Conservation (phyloP, 23 tunicate genomes). For the Halocynthia roretzi region DNA sequence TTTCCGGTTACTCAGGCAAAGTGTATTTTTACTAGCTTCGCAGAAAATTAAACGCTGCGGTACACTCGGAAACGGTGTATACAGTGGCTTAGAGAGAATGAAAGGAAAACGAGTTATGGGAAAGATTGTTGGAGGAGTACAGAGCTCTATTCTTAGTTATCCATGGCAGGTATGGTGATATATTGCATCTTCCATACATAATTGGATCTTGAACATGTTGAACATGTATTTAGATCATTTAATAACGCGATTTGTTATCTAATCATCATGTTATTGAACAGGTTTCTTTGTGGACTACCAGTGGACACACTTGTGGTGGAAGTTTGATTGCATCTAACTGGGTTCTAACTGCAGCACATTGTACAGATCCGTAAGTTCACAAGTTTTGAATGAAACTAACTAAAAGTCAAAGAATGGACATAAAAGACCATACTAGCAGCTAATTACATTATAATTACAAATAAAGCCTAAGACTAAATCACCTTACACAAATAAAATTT, state of each 20-base stretch:
- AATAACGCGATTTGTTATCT: too few species aligned
- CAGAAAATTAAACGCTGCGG: too few species aligned
- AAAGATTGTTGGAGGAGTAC: not conserved
- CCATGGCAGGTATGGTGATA: constrained; percentile 25
- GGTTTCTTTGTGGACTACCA: constrained; percentile 48
- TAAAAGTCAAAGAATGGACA: too few species aligned
- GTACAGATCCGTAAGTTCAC: constrained; percentile 32
- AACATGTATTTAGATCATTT: too few species aligned
- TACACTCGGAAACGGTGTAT: too few species aligned
- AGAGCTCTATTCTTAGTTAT: not conserved
- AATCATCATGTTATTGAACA: too few species aligned
- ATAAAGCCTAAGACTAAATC: not conserved
- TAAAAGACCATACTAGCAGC: too few species aligned
- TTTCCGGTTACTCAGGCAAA: too few species aligned
- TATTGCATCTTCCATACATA: too few species aligned
- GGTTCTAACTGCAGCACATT: constrained; percentile 85
- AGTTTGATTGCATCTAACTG: constrained; percentile 77
- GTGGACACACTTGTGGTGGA: constrained; percentile 81
- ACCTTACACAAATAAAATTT: not conserved
- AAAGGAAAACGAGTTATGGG: not conserved
- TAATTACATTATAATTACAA: not conserved
- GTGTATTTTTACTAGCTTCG: too few species aligned
- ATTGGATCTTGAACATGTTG: too few species aligned
- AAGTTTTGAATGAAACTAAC: not conserved
- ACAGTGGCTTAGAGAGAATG: too few species aligned